phyloP scores from a whole-genome alignment of 2,888 invertebrate genomes.

The Cordilura impudica region DNA sequence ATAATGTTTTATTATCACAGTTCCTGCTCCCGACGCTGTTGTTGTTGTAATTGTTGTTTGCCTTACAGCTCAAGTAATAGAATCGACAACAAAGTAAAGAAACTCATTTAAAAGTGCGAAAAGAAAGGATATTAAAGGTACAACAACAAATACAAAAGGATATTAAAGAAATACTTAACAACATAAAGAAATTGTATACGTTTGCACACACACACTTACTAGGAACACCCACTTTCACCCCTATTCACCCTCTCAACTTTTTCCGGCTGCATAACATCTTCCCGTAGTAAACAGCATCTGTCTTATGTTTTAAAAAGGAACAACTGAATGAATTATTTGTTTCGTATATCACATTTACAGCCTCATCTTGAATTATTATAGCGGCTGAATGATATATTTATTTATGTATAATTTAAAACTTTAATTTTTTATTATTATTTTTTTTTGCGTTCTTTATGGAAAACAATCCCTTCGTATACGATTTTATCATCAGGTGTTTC shows the following conservation, averaged over 20 bases:
- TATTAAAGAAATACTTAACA: conserved; percentile 53
- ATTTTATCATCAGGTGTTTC: conserved; percentile 31
- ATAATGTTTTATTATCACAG: conserved; percentile 60
- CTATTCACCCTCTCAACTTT: not conserved
- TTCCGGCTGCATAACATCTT: conserved; percentile 1
- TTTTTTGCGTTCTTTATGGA: not conserved
- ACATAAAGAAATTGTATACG: not conserved
- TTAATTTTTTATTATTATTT: conserved; percentile 23
- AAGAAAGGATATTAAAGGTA: conserved; percentile 61
- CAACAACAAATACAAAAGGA: conserved; percentile 40
- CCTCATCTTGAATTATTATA: conserved; percentile 62
- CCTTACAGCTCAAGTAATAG: conserved; percentile 33
- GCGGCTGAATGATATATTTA: conserved; percentile 54
- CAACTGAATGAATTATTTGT: conserved; percentile 58
- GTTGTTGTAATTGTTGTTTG: conserved; percentile 41
- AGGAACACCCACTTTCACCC: not conserved
- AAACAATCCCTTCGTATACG: conserved; percentile 4
- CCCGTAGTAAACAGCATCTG: conserved; percentile 57
- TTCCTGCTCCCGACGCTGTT: conserved; percentile 23
- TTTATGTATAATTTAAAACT: conserved; percentile 35
- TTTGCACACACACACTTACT: not conserved
- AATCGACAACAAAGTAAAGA: conserved; percentile 46
- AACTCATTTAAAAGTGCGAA: conserved; percentile 60
- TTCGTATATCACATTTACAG: conserved; percentile 60
- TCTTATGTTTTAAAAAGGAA: conserved; percentile 50